Evolutionary conservation across 1,140 invertebrate species (phyloP).

Genomic region (Teleopsis dalmanni): DNA sequence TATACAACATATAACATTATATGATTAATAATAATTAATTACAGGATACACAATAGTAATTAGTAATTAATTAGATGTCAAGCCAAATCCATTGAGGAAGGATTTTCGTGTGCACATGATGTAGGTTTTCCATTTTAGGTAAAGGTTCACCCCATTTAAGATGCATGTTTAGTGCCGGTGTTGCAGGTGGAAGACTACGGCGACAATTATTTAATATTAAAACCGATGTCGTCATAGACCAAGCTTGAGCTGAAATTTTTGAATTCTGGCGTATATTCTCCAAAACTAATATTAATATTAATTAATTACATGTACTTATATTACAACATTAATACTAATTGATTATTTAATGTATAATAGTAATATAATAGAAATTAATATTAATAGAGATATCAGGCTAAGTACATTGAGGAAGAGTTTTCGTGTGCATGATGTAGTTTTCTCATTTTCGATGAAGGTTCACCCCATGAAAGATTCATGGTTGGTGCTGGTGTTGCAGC

Average conservation of each 20-base stretch:
- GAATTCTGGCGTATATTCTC: conserved; percentile 37
- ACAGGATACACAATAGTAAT: too few relatives aligned
- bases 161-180: conserved; percentile 24
- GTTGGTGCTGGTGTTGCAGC: conserved; percentile 13
- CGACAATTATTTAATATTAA: too few relatives aligned
- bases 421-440: conserved; percentile 24
- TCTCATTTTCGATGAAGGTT: conserved; percentile 25
- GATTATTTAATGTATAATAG: too few relatives aligned
- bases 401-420: conserved; percentile 22
- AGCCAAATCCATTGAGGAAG: conserved; percentile 18
- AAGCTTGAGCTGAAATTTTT: conserved; percentile 32
- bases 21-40: too few relatives aligned
- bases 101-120: conserved; percentile 24
- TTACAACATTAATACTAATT: too few relatives aligned
- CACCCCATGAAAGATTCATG: conserved; percentile 34
- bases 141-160: conserved; percentile 31
- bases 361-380: too few relatives aligned
- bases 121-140: conserved; percentile 26
- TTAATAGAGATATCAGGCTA: too few relatives aligned
- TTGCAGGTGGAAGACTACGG: background rate
- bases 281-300: too few relatives aligned
- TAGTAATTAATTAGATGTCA: too few relatives aligned
- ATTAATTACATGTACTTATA: too few relatives aligned
- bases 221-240: too few relatives aligned
- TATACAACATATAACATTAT: too few relatives aligned